Percentiles rank a stretch among this genome's conserved stretches.
Conservation (phyloP, 2,888 invertebrate species). For the Caenorhabditis sp. region DNA sequence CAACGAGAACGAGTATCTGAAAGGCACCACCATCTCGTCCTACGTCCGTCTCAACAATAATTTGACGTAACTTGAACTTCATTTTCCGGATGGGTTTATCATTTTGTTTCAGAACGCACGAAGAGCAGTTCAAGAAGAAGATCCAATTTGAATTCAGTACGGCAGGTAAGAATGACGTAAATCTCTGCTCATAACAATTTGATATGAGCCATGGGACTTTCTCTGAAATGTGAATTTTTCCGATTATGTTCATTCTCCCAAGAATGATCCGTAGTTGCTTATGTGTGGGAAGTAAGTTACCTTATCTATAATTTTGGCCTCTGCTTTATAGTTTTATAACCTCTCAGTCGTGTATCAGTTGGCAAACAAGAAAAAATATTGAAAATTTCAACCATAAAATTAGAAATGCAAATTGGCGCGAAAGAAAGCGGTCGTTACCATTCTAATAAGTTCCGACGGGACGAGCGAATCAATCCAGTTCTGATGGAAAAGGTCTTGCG, state of each 20-base stretch:
- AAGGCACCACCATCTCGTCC: conserved; percentile 72
- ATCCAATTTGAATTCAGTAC: conserved; percentile 69
- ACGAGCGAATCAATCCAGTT: conserved; percentile 49
- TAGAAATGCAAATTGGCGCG: conserved; percentile 43
- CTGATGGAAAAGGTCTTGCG: conserved; percentile 53
- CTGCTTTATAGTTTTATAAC: no score
- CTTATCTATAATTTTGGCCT: conserved; percentile 15
- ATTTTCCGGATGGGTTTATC: not conserved
- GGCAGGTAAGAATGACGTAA: conserved; percentile 48
- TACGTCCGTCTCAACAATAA: conserved; percentile 75
- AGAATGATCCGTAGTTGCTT: not conserved
- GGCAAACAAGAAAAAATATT: no score
- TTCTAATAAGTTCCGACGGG: conserved; percentile 46
- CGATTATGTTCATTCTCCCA: not conserved
- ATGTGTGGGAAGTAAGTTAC: not conserved
- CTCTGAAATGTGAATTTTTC: no score
- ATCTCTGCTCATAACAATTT: not conserved
- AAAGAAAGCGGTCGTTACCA: conserved; percentile 44
- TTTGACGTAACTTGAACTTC: conserved; percentile 63
- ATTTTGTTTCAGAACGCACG: conserved; percentile 66
- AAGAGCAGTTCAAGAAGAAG: conserved; percentile 73
- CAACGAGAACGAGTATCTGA: conserved; percentile 70
- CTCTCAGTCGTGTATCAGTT: conserved; percentile 5
- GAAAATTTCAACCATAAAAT: conserved; percentile 25
- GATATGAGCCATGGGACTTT: not conserved